Base-by-base conservation (phyloP, 2,113 vertebrate species). In the Amphiprion ocellaris region DNA sequence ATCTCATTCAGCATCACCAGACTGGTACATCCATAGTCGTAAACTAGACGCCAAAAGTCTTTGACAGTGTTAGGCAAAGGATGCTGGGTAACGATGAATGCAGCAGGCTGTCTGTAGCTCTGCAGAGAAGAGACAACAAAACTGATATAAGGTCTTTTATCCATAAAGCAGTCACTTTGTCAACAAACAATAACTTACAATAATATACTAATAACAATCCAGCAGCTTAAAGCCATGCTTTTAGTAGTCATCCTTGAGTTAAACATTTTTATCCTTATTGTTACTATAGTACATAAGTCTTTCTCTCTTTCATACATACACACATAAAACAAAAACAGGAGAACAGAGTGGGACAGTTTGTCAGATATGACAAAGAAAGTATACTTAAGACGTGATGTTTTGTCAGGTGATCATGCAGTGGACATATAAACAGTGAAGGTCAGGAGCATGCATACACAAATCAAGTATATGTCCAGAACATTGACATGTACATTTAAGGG, bases 31-130 rank as follows among this genome's bases (percentile, higher is more conserved):
- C 97, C 97, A 2, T 99, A 99, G 92, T 99, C 98, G 26, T 99
- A 99, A 37, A 99, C 98, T 80, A 99, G 94, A 91, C 98, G 97
- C 98, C 98, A 99, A 89, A 99, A 99, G 88, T 99, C 98, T 91
- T 99, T 99, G 88, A 99, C 97, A 23, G 97, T 98, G 94, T 98
- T 99, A 65, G 97, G 98, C 91, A 99, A 90, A 59, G 98, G 98
- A 91, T 99, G 98, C 63, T 99, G 98, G 10, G 98, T 99, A 90
- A 99, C 97, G 0, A 99, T 99, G 90, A 99, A 99, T 7, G 98
- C 98, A 39, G 98, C 98, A 9, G 98, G 98, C 79, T 99, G 98
- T 89, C 98, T 96, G 92, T 99, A 99, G 94, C 97, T 99, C 98
- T 99, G 94, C 68, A 85, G 58, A 56, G 28, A 28, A 41, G 0